phyloP scores from a whole-genome alignment of 2,113 vertebrate species.

The Peromyscus maniculatus region DNA sequence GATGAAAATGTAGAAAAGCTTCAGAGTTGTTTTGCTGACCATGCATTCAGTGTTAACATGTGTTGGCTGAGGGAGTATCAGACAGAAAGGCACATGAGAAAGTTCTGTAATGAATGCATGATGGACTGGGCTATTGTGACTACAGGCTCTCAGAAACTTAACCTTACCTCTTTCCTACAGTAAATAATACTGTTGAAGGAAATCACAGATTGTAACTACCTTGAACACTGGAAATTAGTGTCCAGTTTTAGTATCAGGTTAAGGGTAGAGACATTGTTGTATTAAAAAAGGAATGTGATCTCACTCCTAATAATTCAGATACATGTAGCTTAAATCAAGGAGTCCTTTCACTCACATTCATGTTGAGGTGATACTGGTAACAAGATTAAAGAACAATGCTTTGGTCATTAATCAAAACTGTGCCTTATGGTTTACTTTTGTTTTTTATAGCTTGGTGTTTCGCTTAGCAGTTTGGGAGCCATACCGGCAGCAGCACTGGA shows the following conservation, averaged over 20 bases:
- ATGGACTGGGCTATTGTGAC: neutral
- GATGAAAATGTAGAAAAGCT: neutral
- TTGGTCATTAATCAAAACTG: constrained; percentile 21
- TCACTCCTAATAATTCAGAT: constrained; percentile 40
- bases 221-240: neutral
- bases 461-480: constrained; percentile 91
- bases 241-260: constrained; percentile 31
- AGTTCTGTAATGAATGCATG: neutral
- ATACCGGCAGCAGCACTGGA: constrained; percentile 91
- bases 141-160: neutral
- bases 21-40: neutral
- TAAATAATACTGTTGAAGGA: neutral
- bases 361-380: constrained; percentile 11
- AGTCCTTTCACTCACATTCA: neutral
- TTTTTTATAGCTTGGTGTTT: constrained; percentile 90
- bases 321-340: neutral
- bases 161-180: neutral
- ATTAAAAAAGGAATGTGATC: neutral
- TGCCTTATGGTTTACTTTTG: constrained; percentile 61
- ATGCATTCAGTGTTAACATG: constrained; percentile 9
- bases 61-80: neutral
- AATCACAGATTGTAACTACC: neutral
- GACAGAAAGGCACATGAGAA: neutral
- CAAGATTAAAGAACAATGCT: neutral
- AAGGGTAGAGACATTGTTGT: constrained; percentile 32